These are phyloP conservation scores for Cynopterus sphinx DNA, from an alignment of 2,797 vertebrate genomes.

Conservation along the genomic window DNA sequence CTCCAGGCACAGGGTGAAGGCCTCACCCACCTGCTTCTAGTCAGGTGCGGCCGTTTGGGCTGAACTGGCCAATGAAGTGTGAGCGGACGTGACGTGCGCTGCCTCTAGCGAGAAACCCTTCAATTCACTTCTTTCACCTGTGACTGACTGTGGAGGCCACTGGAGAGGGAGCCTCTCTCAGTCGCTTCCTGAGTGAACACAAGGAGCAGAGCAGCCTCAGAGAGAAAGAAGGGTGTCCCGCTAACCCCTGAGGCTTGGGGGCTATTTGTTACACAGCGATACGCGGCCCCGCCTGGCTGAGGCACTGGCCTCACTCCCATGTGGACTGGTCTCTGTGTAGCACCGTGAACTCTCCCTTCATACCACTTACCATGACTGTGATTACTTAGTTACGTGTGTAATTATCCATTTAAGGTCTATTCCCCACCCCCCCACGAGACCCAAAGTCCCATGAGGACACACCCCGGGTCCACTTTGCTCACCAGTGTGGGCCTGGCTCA, in stretches of 20 bases:
- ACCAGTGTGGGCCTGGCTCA: not conserved
- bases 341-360: not conserved
- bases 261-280: not conserved
- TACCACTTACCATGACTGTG: not conserved
- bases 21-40: not conserved
- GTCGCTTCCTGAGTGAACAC: not conserved
- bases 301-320: not conserved
- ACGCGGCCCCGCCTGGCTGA: not conserved
- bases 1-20: not conserved
- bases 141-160: not conserved
- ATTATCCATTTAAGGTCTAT: not conserved
- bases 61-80: not conserved
- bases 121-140: not conserved
- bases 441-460: not conserved
- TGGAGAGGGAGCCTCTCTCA: not conserved
- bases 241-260: not conserved
- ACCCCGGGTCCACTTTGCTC: not conserved
- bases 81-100: not conserved
- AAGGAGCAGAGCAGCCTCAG: not conserved
- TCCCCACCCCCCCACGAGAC: not conserved
- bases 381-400: not conserved
- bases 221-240: not conserved
- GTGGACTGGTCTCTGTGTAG: not conserved
- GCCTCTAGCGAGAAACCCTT: not conserved
- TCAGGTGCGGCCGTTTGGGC: too few species aligned